Evolutionary conservation across 2,113 vertebrate species (phyloP).

Genomic region (Australoheros scitulus): DNA sequence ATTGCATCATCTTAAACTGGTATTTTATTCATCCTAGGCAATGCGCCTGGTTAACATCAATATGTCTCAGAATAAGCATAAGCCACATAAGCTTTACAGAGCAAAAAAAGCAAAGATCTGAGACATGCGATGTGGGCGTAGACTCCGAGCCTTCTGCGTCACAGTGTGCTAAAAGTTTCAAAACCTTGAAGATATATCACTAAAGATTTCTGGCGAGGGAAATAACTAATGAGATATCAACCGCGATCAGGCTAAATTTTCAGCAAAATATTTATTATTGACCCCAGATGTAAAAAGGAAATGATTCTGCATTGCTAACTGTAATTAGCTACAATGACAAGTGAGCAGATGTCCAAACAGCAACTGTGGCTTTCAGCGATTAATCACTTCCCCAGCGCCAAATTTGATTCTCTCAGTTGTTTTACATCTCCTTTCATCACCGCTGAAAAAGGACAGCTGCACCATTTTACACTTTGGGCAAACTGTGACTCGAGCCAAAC

Average conservation of each 20-base stretch:
- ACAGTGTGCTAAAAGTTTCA: background rate
- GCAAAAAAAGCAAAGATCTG: background rate
- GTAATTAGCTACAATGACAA: constrained; percentile 66
- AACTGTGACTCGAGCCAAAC: constrained; percentile 28
- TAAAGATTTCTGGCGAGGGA: background rate
- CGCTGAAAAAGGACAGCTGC: constrained; percentile 56
- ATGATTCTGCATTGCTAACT: constrained; percentile 54
- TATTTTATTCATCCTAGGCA: background rate
- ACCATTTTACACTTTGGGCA: constrained; percentile 33
- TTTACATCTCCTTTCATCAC: constrained; percentile 51
- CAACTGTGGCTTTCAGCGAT: constrained; percentile 54
- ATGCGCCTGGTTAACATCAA: background rate
- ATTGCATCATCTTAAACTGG: background rate
- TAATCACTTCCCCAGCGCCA: constrained; percentile 52
- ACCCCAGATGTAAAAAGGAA: constrained; percentile 22
- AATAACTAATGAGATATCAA: background rate
- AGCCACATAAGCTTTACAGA: fast-evolving
- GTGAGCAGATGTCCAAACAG: constrained; percentile 64
- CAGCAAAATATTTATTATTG: background rate
- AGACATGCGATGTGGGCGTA: background rate
- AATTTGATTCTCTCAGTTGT: constrained; percentile 55
- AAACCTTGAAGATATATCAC: background rate
- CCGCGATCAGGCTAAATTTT: background rate
- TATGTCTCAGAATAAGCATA: background rate
- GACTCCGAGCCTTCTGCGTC: background rate